Evolutionary conservation across 2,113 vertebrate genomes (phyloP).

Genomic region (Strix uralensis): DNA sequence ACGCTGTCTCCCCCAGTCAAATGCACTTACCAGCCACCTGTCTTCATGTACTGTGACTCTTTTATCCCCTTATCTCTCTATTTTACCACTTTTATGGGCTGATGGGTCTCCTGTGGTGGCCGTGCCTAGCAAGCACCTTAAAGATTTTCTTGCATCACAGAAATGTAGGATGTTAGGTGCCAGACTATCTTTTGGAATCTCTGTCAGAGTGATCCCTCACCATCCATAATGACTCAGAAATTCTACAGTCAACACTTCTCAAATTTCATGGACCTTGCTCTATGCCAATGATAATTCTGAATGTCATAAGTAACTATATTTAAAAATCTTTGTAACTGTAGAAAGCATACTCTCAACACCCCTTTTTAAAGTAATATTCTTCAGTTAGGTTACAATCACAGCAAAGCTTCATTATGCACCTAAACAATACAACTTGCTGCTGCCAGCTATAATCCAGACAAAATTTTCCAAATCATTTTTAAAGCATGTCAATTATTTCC

Average conservation of each 20-base stretch:
- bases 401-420: neutral
- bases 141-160: neutral
- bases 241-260: neutral
- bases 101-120: neutral
- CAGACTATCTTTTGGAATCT: neutral
- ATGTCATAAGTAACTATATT: neutral
- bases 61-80: neutral
- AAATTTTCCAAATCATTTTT: neutral
- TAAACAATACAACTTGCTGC: neutral
- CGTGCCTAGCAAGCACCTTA: neutral
- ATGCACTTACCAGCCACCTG: neutral
- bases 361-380: neutral
- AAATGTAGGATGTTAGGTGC: neutral
- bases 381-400: neutral
- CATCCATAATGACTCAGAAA: accelerated
- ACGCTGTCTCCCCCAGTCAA: neutral
- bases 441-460: neutral
- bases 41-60: neutral
- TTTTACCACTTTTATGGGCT: neutral
- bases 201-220: neutral
- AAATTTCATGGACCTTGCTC: neutral
- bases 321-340: neutral
- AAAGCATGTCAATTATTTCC: neutral
- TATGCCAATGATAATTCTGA: neutral
- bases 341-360: neutral